phyloP scores from a whole-genome alignment of 2,888 invertebrate species.

The Drosophila phalerata region DNA sequence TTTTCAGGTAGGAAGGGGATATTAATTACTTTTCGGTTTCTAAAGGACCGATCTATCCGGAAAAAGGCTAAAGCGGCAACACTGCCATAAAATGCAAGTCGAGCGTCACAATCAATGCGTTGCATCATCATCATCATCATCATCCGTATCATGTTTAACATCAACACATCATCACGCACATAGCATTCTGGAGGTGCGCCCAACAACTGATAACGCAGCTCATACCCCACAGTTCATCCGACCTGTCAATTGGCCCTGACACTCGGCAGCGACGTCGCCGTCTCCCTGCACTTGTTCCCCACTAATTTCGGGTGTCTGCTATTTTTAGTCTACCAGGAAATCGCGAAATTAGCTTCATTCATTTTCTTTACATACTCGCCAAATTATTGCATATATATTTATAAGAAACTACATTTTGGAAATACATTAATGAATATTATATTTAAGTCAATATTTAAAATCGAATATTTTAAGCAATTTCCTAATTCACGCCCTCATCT shows the following conservation, averaged over 20 bases:
- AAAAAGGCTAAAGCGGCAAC: neutral
- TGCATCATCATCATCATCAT: conserved; percentile 59
- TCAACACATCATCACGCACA: conserved; percentile 27
- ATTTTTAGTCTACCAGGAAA: conserved; percentile 48
- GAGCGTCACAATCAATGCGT: conserved; percentile 23
- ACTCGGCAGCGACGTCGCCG: conserved; percentile 20
- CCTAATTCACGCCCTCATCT: neutral
- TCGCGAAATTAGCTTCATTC: conserved; percentile 15
- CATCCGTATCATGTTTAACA: conserved; percentile 14
- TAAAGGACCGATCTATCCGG: neutral
- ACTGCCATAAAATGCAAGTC: conserved; percentile 13
- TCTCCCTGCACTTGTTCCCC: conserved; percentile 32
- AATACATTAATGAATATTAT: neutral
- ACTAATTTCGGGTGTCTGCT: conserved; percentile 29
- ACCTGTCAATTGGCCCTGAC: conserved; percentile 40
- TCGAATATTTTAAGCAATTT: neutral
- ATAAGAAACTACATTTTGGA: too few relatives aligned
- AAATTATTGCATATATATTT: conserved; percentile 4
- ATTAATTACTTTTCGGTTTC: too few relatives aligned
- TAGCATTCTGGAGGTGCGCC: conserved; percentile 28
- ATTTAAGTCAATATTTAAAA: neutral
- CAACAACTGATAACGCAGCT: conserved; percentile 44
- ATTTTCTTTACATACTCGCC: conserved; percentile 2
- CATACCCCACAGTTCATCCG: neutral
- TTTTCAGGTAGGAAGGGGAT: too few relatives aligned